Evolutionary conservation across 2,113 vertebrate genomes (phyloP).

Genomic region (Microtus richardsoni): DNA sequence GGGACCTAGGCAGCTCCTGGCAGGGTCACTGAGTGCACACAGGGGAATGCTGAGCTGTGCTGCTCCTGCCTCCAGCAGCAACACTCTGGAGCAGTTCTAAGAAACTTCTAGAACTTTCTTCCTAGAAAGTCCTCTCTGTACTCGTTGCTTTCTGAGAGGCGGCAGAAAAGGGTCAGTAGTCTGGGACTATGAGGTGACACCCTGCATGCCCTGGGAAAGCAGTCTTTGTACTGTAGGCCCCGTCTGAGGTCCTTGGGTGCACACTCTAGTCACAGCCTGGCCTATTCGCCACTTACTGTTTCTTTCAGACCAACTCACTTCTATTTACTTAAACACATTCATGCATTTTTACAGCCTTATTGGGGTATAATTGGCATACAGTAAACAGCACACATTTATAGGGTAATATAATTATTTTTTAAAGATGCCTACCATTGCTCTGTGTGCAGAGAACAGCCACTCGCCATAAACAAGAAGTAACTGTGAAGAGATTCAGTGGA

Average conservation of each 20-base stretch:
- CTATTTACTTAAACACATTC: slow-evolving; percentile 4
- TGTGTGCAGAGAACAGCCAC: background rate
- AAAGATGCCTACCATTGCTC: background rate
- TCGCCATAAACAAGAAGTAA: slow-evolving; percentile 26
- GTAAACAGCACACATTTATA: slow-evolving; percentile 7
- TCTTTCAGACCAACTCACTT: slow-evolving; percentile 14
- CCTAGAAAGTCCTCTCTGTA: background rate
- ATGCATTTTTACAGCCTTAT: slow-evolving; percentile 34
- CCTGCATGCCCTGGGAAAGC: background rate
- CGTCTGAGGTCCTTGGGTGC: rapidly evolving
- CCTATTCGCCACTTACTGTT: background rate
- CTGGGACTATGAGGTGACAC: background rate
- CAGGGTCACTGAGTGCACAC: background rate
- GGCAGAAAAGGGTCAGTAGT: background rate
- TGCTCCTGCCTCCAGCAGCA: background rate
- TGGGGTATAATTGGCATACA: background rate
- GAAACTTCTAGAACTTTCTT: slow-evolving; percentile 35
- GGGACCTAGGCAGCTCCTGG: background rate
- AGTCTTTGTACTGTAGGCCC: rapidly evolving
- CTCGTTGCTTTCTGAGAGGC: background rate
- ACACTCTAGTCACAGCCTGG: rapidly evolving
- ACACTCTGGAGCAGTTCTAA: background rate
- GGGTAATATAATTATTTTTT: slow-evolving; percentile 42
- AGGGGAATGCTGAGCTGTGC: background rate
- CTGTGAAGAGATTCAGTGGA: slow-evolving; percentile 36